Evolutionary conservation across 2,888 invertebrate species (phyloP).

Genomic region (Caenorhabditis wallacei): DNA sequence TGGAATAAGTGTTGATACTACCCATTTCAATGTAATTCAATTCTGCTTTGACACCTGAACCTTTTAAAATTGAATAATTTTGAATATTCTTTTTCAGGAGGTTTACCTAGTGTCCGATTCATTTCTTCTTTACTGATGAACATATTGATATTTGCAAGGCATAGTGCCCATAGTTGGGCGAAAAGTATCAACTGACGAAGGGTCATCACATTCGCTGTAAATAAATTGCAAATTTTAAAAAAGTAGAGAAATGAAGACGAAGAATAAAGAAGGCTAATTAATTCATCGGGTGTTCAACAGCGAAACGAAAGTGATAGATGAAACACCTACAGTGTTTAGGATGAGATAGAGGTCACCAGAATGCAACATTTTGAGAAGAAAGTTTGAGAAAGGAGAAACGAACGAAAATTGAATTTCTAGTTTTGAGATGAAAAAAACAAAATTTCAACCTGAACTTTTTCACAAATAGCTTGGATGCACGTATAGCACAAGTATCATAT

Average conservation of each 20-base stretch:
- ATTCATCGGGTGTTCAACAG: conserved; percentile 53
- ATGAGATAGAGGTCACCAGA: conserved; percentile 44
- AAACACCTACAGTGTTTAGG: conserved; percentile 30
- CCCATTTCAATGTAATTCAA: conserved; percentile 81
- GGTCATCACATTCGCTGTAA: conserved; percentile 57
- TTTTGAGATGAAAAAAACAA: conserved; percentile 8
- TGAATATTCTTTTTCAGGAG: not conserved
- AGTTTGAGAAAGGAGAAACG: not conserved
- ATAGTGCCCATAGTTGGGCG: conserved; percentile 32
- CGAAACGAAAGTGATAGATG: conserved; percentile 49
- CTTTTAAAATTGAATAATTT: not conserved
- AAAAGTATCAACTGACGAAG: conserved; percentile 30
- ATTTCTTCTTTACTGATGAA: conserved; percentile 81
- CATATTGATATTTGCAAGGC: conserved; percentile 75
- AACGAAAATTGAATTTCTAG: conserved; percentile 19
- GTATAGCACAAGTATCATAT: conserved; percentile 33
- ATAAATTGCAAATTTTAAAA: not conserved
- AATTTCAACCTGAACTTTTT: conserved; percentile 4
- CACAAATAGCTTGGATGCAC: conserved; percentile 27
- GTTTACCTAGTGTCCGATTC: conserved; percentile 81
- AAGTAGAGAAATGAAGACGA: not conserved
- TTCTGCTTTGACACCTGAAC: conserved; percentile 79
- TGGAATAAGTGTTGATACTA: conserved; percentile 78
- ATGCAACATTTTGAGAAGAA: conserved; percentile 44
- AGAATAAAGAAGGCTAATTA: conserved; percentile 33